These are phyloP conservation scores for Agrotis clavis DNA, from an alignment of 2,888 invertebrate species.

Conservation along the genomic window DNA sequence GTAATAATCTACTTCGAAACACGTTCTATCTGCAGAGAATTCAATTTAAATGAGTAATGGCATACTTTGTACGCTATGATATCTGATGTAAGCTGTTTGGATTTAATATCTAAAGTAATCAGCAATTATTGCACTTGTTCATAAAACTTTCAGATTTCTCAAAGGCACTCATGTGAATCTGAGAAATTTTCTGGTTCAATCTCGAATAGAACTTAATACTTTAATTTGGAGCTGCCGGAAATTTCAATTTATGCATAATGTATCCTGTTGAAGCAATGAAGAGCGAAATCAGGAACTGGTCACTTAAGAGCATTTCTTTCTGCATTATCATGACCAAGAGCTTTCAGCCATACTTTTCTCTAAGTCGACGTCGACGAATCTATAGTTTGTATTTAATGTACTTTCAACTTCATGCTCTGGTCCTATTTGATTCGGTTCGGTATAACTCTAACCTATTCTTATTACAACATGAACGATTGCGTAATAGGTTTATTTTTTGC, in stretches of 20 bases:
- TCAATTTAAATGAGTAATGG: constrained; percentile 57
- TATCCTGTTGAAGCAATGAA: constrained; percentile 80
- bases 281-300: constrained; percentile 80
- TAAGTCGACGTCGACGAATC: too few species aligned
- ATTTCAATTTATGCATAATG: constrained; percentile 83
- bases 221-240: constrained; percentile 81
- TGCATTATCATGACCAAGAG: constrained; percentile 21
- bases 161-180: constrained; percentile 45
- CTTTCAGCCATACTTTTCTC: not conserved
- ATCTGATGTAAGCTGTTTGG: constrained; percentile 43
- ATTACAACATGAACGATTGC: constrained; percentile 7
- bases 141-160: constrained; percentile 58
- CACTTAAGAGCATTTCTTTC: constrained; percentile 76
- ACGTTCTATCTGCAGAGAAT: constrained; percentile 43
- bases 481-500: constrained; percentile 47
- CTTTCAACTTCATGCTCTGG: too few species aligned
- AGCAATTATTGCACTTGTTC: constrained; percentile 51
- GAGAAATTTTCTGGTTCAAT: constrained; percentile 38
- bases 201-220: constrained; percentile 54
- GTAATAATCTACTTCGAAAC: constrained; percentile 40
- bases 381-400: too few species aligned
- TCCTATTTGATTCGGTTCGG: not conserved
- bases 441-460: not conserved
- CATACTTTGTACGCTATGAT: constrained; percentile 48
- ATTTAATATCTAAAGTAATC: constrained; percentile 44